Percentiles rank a stretch among this genome's conserved stretches.
Conservation (phyloP, 53 echinoderm and acorn worm genomes). For the Holothuria scabra region DNA sequence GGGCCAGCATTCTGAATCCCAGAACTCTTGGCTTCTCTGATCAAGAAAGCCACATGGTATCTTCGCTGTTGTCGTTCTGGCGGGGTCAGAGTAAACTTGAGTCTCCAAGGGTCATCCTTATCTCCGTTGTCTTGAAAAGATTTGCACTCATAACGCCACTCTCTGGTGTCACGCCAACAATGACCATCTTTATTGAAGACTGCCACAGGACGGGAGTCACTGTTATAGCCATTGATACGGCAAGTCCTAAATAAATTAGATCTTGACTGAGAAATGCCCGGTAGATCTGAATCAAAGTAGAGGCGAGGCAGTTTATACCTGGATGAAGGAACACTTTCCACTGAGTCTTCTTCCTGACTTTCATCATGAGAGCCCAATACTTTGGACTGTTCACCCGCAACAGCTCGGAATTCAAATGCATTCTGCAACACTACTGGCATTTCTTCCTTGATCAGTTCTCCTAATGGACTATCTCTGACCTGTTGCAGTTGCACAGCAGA, state of each 20-base stretch:
- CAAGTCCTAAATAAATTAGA: background rate
- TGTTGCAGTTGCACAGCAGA: constrained; percentile 38
- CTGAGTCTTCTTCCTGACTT: background rate
- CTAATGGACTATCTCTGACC: constrained; percentile 31
- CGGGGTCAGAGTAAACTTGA: constrained; percentile 20
- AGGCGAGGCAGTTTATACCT: constrained; percentile 17
- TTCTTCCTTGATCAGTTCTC: constrained; percentile 4
- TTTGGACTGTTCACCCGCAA: constrained; percentile 13
- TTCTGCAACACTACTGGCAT: constrained; percentile 19
- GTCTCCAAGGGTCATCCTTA: constrained; percentile 36
- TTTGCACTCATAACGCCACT: constrained; percentile 39
- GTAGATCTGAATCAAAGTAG: constrained; percentile 20
- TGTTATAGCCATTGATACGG: constrained; percentile 33
- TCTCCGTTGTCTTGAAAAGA: constrained; percentile 12
- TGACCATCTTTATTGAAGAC: constrained; percentile 31
- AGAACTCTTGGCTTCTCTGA: constrained; percentile 10
- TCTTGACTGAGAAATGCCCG: background rate
- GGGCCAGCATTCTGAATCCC: background rate
- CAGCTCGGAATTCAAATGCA: constrained; percentile 44
- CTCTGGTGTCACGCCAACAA: constrained; percentile 9
- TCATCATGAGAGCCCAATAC: background rate
- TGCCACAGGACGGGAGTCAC: background rate
- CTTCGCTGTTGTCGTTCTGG: background rate
- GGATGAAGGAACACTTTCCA: background rate
- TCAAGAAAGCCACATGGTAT: constrained; percentile 39